phyloP scores from a whole-genome alignment of 2,888 invertebrate species.

The Chymomyza fuscimana region DNA sequence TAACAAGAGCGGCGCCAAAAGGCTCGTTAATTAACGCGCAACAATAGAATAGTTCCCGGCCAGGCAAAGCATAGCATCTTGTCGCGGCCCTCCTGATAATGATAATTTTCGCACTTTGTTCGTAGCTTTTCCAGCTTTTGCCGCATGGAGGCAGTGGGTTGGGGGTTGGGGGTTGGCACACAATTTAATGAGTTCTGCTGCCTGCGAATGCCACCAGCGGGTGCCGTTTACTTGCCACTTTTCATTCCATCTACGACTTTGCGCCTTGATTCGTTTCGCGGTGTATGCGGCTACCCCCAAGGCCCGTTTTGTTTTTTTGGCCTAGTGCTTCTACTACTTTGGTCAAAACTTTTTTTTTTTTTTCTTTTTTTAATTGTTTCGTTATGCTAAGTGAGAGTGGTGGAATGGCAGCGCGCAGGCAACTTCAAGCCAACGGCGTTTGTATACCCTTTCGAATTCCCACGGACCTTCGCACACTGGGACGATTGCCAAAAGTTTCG shows the following conservation, averaged over 20 bases:
- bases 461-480: too few relatives aligned
- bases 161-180: slow-evolving; percentile 36
- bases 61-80: neutral
- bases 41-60: slow-evolving; percentile 54
- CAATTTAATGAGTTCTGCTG: slow-evolving; percentile 71
- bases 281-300: slow-evolving; percentile 75
- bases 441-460: too few relatives aligned
- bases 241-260: slow-evolving; percentile 20
- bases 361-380: slow-evolving; percentile 76
- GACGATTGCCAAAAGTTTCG: too few relatives aligned
- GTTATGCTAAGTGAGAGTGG: slow-evolving; percentile 72
- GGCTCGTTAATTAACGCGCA: slow-evolving; percentile 75
- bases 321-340: neutral
- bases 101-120: slow-evolving; percentile 76
- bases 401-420: slow-evolving; percentile 25
- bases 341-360: slow-evolving; percentile 16
- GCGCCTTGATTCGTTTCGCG: slow-evolving; percentile 58
- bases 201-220: slow-evolving; percentile 71
- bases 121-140: slow-evolving; percentile 14
- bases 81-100: slow-evolving; percentile 62
- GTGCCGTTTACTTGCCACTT: neutral
- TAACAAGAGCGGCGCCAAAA: slow-evolving; percentile 29
- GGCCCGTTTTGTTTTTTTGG: slow-evolving; percentile 15
- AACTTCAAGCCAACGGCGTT: slow-evolving; percentile 27
- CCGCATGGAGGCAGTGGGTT: neutral